These are phyloP conservation scores for Ptiloglossa arizonensis DNA, from an alignment of 1,140 invertebrate species.

Conservation along the genomic window DNA sequence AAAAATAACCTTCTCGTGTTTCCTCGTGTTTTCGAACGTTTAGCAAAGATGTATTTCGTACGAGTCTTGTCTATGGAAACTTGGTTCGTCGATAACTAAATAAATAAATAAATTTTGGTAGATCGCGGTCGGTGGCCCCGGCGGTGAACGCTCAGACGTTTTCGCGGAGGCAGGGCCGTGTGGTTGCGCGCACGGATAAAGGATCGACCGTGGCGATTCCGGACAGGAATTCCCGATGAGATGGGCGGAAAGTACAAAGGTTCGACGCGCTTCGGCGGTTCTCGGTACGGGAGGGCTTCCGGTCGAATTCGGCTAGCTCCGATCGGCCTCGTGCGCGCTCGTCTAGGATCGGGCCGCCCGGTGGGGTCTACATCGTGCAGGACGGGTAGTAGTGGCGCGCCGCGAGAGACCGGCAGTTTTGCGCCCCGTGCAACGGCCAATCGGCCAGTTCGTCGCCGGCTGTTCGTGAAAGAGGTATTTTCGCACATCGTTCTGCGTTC, in stretches of 20 bases:
- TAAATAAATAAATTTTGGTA: slow-evolving; percentile 44
- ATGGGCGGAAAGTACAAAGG: slow-evolving; percentile 69
- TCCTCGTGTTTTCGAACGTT: background rate
- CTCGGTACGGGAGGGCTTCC: slow-evolving; percentile 63
- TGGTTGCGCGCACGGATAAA: slow-evolving; percentile 46
- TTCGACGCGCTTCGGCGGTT: slow-evolving; percentile 55
- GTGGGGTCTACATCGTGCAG: slow-evolving; percentile 51
- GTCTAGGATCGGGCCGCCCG: slow-evolving; percentile 60
- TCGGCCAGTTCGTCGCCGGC: slow-evolving; percentile 81
- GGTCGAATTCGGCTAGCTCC: slow-evolving; percentile 71
- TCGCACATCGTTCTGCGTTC: slow-evolving; percentile 46
- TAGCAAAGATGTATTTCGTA: background rate
- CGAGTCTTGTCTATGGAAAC: too few species aligned
- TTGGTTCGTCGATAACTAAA: too few species aligned
- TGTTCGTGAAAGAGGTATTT: slow-evolving; percentile 72
- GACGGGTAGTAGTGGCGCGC: slow-evolving; percentile 66
- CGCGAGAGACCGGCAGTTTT: slow-evolving; percentile 61
- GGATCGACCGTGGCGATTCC: slow-evolving; percentile 63
- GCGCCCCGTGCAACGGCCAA: slow-evolving; percentile 69
- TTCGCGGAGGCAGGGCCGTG: background rate
- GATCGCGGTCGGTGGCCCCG: slow-evolving; percentile 44
- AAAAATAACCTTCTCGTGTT: background rate
- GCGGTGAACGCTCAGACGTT: slow-evolving; percentile 10
- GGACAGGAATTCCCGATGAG: slow-evolving; percentile 69
- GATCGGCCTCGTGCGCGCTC: slow-evolving; percentile 68